A percentile compares a stretch with the other conserved stretches of the same genome.
Evolutionary conservation across 2,113 vertebrate genomes (phyloP).

Genomic region (Cavia porcellus): DNA sequence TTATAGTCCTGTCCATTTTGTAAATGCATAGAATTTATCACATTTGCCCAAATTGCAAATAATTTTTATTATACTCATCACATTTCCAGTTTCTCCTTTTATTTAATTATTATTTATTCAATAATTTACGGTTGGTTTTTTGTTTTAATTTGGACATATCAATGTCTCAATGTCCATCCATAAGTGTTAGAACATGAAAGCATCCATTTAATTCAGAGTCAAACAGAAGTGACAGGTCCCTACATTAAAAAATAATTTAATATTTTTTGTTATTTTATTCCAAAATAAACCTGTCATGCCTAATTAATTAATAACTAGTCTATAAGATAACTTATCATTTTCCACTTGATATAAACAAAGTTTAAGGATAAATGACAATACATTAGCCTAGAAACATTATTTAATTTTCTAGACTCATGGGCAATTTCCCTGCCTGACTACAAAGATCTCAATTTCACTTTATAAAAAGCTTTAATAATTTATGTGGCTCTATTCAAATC

Average conservation of each 20-base stretch:
- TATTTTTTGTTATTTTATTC: not conserved
- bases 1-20: not conserved
- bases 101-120: not conserved
- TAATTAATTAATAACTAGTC: not conserved
- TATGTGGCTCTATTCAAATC: not conserved
- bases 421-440: not conserved
- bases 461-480: not conserved
- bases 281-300: not conserved
- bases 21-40: not conserved
- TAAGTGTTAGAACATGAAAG: not conserved
- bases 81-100: not conserved
- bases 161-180: not conserved
- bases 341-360: not conserved
- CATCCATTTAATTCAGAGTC: not conserved
- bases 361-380: not conserved
- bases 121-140: not conserved
- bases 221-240: not conserved
- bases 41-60: not conserved
- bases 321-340: not conserved
- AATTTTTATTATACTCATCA: not conserved
- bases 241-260: not conserved
- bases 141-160: not conserved
- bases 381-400: not conserved
- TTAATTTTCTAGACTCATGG: not conserved
- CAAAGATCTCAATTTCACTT: not conserved